phyloP scores from a whole-genome alignment of 2,113 vertebrate species.

The Vulpes vulpes region DNA sequence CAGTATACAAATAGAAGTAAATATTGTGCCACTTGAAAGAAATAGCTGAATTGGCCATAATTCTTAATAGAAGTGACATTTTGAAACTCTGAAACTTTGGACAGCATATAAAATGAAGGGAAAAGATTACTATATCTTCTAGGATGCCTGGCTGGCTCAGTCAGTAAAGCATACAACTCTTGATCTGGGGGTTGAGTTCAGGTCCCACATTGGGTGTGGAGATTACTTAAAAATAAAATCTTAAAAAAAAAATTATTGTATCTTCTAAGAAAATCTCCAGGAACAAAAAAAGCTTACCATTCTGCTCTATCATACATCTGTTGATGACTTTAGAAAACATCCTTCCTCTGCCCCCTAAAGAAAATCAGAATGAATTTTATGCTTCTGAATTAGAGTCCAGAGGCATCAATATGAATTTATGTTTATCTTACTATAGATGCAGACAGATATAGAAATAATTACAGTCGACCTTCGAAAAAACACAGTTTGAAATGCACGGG shows the following conservation, averaged over 20 bases:
- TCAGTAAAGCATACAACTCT: neutral
- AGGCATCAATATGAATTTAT: neutral
- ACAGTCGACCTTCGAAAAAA: neutral
- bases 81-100: conserved; percentile 19
- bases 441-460: neutral
- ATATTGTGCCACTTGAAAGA: neutral
- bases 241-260: neutral
- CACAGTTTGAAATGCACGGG: neutral
- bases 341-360: neutral
- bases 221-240: neutral
- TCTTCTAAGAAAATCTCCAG: conserved; percentile 28
- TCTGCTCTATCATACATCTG: neutral
- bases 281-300: neutral
- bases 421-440: neutral
- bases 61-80: conserved; percentile 14
- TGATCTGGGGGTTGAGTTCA: neutral
- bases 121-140: neutral
- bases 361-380: neutral
- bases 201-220: neutral
- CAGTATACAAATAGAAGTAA: neutral
- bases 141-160: neutral
- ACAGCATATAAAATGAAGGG: neutral
- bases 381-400: neutral
- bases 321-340: conserved; percentile 20
- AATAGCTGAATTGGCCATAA: neutral